Percentiles rank a stretch among this genome's conserved stretches.
Conservation (phyloP, 1,140 invertebrate genomes). For the Drosophila pandora region DNA sequence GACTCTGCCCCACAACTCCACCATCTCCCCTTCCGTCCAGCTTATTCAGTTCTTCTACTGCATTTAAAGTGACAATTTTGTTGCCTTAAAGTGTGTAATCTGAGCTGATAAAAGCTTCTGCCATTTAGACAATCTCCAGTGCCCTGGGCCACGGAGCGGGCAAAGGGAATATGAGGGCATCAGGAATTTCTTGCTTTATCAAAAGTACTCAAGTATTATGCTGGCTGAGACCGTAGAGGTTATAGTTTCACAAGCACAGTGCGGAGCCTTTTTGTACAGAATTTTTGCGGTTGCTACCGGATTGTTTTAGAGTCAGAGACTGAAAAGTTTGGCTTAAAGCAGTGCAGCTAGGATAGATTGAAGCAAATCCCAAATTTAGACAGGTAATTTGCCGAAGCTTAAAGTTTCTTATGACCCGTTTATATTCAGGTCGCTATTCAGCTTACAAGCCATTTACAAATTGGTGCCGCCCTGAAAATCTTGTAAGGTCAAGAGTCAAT, state of each 20-base stretch:
- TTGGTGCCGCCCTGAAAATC: background rate
- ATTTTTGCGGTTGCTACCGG: background rate
- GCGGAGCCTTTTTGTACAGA: background rate
- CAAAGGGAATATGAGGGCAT: constrained; percentile 1
- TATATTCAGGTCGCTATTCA: background rate
- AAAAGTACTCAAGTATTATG: constrained; percentile 8
- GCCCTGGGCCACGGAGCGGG: background rate
- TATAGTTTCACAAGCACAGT: background rate
- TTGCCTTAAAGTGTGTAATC: constrained; percentile 77
- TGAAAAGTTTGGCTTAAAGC: background rate
- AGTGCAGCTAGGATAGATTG: background rate
- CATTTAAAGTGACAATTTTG: constrained; percentile 78
- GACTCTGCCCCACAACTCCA: constrained; percentile 1
- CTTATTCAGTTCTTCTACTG: constrained; percentile 35
- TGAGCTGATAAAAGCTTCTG: constrained; percentile 78
- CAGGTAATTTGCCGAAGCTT: background rate
- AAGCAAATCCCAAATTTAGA: background rate
- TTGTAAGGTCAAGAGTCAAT: constrained; percentile 48
- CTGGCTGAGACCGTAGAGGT: background rate
- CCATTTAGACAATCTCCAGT: constrained; percentile 40
- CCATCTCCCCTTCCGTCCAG: background rate
- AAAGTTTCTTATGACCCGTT: background rate
- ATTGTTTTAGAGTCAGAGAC: background rate
- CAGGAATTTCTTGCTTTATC: constrained; percentile 7
- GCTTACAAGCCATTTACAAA: constrained; percentile 11